Base-by-base conservation (phyloP, 2,797 vertebrate species). In the Cyprinodon diabolis region DNA sequence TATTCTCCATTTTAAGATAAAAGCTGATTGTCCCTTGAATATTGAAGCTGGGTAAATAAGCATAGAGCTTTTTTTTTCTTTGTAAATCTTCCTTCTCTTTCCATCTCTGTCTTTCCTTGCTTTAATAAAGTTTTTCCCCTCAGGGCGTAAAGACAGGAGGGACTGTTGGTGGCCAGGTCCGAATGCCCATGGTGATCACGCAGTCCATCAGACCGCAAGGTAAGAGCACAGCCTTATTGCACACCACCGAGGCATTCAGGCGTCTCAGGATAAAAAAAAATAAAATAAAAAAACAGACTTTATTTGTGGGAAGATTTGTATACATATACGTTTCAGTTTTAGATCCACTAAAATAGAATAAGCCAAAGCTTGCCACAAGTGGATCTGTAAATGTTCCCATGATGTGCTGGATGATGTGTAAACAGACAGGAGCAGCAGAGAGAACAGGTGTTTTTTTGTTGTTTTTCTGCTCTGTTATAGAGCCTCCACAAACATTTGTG, bases 101-200 rank as follows among this genome's bases (percentile, higher is more conserved):
- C 14, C 10, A 56, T 68, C 71, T 79, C 68, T 21, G 55, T 75
- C 7, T 23, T 67, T 83, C 43, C 74, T 68, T 74, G 0, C 69
- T 65, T 51, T 63, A 66, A 12, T 71, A 25, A 80, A 66, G 45
- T 72, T 83, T 54, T 71, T 45, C 45, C 72, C 76, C 72, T 78
- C 91, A 96, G 95, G 93, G 92, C 78, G 78, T 96, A 72, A 97
- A 96, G 93, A 90, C 94, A 85, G 90, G 90, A 51, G 92, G 93
- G 74, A 79, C 90, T 66, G 85, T 93, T 40, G 86, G 92, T 69
- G 93, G 94, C 84, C 96, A 94, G 86, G 94, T 96, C 83, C 95
- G 94, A 85, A 96, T 97, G 94, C 95, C 96, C n/a, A 90, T 96
- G 89, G 95, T 96, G 90, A 95, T 96, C 91, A 95, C 95, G 57